Conservation (phyloP, 2,888 invertebrate species). For the Cantharis rustica region DNA sequence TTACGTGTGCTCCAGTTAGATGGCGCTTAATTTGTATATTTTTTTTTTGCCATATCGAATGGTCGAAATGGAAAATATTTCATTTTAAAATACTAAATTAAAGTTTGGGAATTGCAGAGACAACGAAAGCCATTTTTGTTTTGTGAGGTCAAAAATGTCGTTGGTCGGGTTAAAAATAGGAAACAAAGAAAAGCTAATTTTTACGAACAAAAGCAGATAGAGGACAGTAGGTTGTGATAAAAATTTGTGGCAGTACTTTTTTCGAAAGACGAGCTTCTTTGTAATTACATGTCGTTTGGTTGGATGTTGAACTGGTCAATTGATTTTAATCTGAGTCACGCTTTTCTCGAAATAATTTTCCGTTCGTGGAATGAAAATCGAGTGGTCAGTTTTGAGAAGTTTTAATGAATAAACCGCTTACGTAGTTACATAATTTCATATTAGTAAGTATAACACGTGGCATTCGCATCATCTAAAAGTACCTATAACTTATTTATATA, state of each 20-base stretch:
- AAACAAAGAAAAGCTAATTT: not conserved
- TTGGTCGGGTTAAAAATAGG: not conserved
- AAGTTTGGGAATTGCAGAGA: not conserved
- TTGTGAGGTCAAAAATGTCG: not conserved
- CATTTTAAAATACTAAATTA: not conserved
- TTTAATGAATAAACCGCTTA: not conserved
- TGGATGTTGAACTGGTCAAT: not conserved
- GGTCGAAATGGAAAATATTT: not conserved
- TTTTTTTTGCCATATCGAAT: not conserved
- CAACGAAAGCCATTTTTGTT: not conserved
- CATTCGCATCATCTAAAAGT: conserved; percentile 17
- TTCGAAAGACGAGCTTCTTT: not conserved
- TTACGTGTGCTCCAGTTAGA: not conserved
- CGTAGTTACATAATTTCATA: conserved; percentile 6
- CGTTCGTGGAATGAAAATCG: not conserved
- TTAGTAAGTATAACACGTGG: conserved; percentile 18
- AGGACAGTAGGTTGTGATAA: not conserved
- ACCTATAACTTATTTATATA: conserved; percentile 30
- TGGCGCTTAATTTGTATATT: not conserved
- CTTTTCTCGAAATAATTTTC: not conserved
- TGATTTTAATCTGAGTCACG: conserved; percentile 4
- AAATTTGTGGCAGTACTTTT: not conserved
- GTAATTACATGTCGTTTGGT: not conserved
- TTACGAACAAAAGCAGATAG: not conserved
- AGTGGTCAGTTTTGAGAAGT: not conserved